Evolutionary conservation across 2,113 vertebrate genomes (phyloP).

Genomic region (Stigmatopora nigra): DNA sequence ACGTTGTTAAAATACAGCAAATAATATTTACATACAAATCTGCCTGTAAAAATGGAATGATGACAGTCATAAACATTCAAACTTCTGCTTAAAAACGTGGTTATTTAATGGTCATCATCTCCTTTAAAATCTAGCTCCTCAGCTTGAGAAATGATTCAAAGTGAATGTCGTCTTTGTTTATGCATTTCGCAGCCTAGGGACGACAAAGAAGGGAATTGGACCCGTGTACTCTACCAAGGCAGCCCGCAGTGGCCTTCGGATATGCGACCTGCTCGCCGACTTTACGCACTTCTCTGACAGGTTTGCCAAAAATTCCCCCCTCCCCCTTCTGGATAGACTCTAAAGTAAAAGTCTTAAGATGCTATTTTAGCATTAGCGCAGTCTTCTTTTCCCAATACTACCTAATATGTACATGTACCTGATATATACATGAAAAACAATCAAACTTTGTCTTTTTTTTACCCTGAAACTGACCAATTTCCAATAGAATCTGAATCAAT

Average conservation of each 20-base stretch:
- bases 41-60: neutral
- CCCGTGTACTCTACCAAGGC: constrained; percentile 97
- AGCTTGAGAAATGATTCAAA: neutral
- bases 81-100: neutral
- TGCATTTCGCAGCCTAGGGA: constrained; percentile 77
- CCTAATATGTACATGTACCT: no score
- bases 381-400: neutral
- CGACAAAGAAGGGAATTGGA: constrained; percentile 96
- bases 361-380: neutral
- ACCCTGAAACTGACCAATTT: no score
- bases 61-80: neutral
- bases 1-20: neutral
- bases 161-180: neutral
- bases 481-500: no score
- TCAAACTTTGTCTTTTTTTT: no score
- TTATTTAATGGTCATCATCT: no score
- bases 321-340: no score
- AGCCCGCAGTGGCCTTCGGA: constrained; percentile 89
- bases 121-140: no score
- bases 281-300: constrained; percentile 92
- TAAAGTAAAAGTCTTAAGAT: no score
- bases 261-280: constrained; percentile 93
- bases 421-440: no score
- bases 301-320: constrained; percentile 51
- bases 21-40: neutral